Base-by-base conservation (phyloP, 2,888 invertebrate species). In the Oxytorus armatus region DNA sequence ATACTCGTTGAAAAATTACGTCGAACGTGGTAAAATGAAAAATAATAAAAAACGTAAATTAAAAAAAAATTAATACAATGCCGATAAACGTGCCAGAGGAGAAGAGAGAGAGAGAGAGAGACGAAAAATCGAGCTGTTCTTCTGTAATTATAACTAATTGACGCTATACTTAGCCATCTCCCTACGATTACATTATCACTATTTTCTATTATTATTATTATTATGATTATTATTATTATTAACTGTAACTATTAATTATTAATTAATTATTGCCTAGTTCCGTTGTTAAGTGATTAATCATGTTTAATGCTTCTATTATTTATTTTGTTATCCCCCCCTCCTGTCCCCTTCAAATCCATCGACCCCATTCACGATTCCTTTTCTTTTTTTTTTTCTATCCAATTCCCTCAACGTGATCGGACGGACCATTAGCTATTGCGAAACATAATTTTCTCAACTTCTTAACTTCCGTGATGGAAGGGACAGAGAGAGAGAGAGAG, bases 231-330 rank as follows among this genome's bases (percentile, higher is more conserved):
- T 82, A 82, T 68, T 51, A 85, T 89, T 85, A 88, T 87, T 88
- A n/a, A n/a, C n/a, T n/a, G n/a, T 87, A 86, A 75, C 61, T 79
- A 83, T 69, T 80, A 79, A 81, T 63, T 68, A 80, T 75, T 72
- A 68, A 80, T 80, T 77, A 69, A 88, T 89, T 88, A 88, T 86
- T 88, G 81, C 78, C 80, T 86, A 91, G 88, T 90, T 91, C 89
- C 86, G 88, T 91, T 91, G 90, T 90, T 90, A 90, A 90, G 90
- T 90, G 79, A 91, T 91, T 91, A 91, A 90, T 91, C 90, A 90
- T 89, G 90, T 91, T 92, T 89, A 90, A 76, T 88, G 90, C 91
- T 91, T 92, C 90, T 91, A 91, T 91, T 92, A 92, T 92, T 92
- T 92, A 92, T 92, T 92, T 92, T 91, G 91, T 91, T 91, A 90